A percentile compares a stretch with the other conserved stretches of the same genome.
Conservation (phyloP, 2,888 invertebrate genomes). For the Phengaris alcon region DNA sequence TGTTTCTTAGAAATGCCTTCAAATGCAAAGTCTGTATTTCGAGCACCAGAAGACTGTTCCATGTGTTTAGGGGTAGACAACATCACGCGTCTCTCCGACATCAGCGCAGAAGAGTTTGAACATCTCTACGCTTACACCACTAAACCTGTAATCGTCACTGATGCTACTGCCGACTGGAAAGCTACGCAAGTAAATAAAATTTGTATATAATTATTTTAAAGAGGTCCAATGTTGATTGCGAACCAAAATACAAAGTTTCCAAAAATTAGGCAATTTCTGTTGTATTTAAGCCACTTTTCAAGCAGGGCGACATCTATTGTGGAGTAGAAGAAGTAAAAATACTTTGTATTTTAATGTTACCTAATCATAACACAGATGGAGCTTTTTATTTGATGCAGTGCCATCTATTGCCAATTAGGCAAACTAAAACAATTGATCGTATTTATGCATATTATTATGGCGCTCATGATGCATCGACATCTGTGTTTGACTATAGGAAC, state of each 20-base stretch:
- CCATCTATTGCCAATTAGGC: no score
- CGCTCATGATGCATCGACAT: not conserved
- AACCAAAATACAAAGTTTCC: no score
- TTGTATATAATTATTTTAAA: not conserved
- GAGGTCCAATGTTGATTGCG: no score
- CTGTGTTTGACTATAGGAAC: not conserved
- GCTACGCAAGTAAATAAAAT: conserved; percentile 77
- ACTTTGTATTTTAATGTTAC: no score
- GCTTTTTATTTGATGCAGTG: no score
- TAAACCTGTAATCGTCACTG: conserved; percentile 90
- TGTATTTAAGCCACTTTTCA: no score
- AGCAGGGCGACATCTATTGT: no score
- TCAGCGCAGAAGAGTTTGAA: conserved; percentile 85
- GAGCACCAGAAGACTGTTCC: conserved; percentile 89
- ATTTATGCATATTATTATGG: no score
- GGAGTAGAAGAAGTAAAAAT: no score
- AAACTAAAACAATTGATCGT: not conserved
- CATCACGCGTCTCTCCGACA: conserved; percentile 83
- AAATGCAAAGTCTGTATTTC: conserved; percentile 73
- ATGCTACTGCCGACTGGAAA: conserved; percentile 90
- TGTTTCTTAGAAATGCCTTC: conserved; percentile 59
- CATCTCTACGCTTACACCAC: conserved; percentile 86
- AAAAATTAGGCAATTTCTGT: no score
- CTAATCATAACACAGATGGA: no score
- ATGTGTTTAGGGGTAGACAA: conserved; percentile 84